Evolutionary conservation across 2,888 invertebrate genomes (phyloP), one percentile per base, ranked within the genome.

Genomic region (Empis stercorea): DNA sequence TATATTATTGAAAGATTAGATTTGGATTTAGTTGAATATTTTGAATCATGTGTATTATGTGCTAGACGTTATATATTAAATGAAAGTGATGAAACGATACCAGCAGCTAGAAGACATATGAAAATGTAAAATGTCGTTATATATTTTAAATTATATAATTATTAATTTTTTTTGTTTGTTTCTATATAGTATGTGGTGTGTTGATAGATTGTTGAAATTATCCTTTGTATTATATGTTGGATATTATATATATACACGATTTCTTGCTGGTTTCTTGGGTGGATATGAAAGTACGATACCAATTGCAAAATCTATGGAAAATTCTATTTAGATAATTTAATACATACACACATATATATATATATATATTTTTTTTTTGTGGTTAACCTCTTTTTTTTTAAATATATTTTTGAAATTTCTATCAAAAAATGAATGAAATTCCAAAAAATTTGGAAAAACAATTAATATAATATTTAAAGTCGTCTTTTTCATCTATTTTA

Each of bases 41-140:
- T 94, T 59, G 84, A 85, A 54, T 76, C 81, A 58, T 92, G 92
- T 65, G 80, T 87, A 49, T 73, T 81, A 54, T 81, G 89, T 0
- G 85, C 91, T 1, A 76, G 93, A 38, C 68, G 81, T 42, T 87
- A 79, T 59, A 82, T 93, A 49, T 71, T 94, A 1, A 88, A 92
- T 55, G 93, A 94, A 59, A 72, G 75, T 2, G 86, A 87, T 37
- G 83, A 86, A 30, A 82, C 85, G 0, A 68, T 92, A 20, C 87
- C 88, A 1, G 81, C 84, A 1, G 89, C 89, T 4, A 76, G 76
- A 53, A 73, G 84, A 44, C 87, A 88, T 56, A 82, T 88, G 81
- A 79, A 70, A 72, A 67, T 87, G 88, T 87, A 72, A 79, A 79
- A 68, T n/a, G n/a, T n/a, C n/a, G n/a, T 41, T n/a, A 20, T 5